Conservation (phyloP, 2,797 vertebrate species). For the Melanotaenia boesemani region DNA sequence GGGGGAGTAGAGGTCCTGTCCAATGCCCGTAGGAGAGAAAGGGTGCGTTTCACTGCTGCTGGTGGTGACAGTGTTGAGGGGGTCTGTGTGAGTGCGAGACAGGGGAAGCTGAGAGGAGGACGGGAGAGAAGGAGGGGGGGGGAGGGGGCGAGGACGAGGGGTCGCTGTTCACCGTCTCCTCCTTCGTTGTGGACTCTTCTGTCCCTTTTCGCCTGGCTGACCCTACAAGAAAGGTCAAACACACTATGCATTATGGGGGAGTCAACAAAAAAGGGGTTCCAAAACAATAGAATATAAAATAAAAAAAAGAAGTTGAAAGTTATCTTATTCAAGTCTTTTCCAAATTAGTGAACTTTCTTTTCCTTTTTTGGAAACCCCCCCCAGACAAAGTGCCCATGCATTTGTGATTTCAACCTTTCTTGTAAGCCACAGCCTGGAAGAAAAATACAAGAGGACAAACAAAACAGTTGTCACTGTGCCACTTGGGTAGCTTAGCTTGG, state of each 20-base stretch:
- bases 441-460: slow-evolving; percentile 75
- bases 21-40: slow-evolving; percentile 96
- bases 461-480: slow-evolving; percentile 74
- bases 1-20: slow-evolving; percentile 96
- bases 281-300: slow-evolving; percentile 79
- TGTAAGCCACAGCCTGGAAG: slow-evolving; percentile 95
- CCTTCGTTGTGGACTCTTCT: slow-evolving; percentile 88
- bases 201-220: slow-evolving; percentile 99
- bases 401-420: slow-evolving; percentile 99
- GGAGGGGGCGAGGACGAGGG: slow-evolving; percentile 80
- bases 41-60: slow-evolving; percentile 94
- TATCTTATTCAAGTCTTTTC: slow-evolving; percentile 74
- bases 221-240: slow-evolving; percentile 99
- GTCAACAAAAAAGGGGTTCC: slow-evolving; percentile 92
- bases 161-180: slow-evolving; percentile 89
- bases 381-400: slow-evolving; percentile 96
- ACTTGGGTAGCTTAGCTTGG: slow-evolving; percentile 68
- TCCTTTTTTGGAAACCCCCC: slow-evolving; percentile 89
- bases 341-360: slow-evolving; percentile 76
- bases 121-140: slow-evolving; percentile 77
- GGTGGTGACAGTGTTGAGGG: slow-evolving; percentile 90
- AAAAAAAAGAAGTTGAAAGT: slow-evolving; percentile 74
- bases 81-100: slow-evolving; percentile 83
- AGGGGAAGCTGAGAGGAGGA: slow-evolving; percentile 90
- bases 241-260: slow-evolving; percentile 99